Percentiles rank a stretch among this genome's conserved stretches.
These are phyloP conservation scores for Cavia porcellus DNA, from an alignment of 2,113 vertebrate species.

Conservation along the genomic window DNA sequence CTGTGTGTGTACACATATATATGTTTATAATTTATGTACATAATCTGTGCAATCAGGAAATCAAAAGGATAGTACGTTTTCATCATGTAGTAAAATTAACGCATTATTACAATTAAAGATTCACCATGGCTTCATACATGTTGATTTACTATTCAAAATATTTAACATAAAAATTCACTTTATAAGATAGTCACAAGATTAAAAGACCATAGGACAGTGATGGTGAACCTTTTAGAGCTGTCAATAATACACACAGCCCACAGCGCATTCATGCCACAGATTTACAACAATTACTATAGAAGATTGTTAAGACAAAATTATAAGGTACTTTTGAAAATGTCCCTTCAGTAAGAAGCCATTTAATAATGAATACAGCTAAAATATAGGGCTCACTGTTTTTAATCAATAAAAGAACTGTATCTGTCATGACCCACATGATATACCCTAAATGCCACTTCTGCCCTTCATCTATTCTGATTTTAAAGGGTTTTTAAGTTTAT, in stretches of 20 bases:
- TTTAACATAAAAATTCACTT: neutral
- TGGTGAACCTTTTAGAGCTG: neutral
- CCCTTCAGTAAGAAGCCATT: neutral
- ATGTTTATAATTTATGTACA: neutral
- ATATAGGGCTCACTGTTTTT: neutral
- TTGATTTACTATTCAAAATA: neutral
- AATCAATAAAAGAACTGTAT: neutral
- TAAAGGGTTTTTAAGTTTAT: neutral
- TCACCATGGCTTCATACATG: neutral
- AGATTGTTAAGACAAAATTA: neutral
- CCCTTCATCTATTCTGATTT: neutral
- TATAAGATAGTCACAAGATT: neutral
- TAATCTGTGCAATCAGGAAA: neutral
- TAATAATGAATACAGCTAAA: neutral
- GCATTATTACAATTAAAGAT: neutral
- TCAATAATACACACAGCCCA: neutral
- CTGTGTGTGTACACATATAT: neutral
- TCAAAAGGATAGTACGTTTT: neutral
- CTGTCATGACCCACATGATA: neutral
- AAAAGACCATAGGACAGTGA: neutral
- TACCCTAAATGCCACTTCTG: neutral
- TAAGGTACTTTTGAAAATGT: neutral
- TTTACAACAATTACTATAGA: neutral
- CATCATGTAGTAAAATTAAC: neutral
- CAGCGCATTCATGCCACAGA: fast-evolving